These are phyloP conservation scores for Pseudopleuronectes americanus DNA, from an alignment of 2,797 vertebrate genomes.

Conservation along the genomic window DNA sequence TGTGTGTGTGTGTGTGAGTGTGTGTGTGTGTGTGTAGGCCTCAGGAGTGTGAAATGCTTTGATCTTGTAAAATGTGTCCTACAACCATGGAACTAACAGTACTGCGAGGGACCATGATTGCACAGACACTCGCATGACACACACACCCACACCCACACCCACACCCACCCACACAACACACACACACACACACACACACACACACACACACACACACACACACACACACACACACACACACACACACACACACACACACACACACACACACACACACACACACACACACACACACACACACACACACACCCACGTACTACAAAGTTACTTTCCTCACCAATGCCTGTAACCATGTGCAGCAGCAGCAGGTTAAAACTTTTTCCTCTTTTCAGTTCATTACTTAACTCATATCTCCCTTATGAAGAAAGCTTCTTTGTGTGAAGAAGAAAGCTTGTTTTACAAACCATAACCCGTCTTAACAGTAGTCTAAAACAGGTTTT, in stretches of 20 bases:
- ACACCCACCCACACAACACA: no score
- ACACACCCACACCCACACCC: conserved; percentile 14
- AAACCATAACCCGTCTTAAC: neutral
- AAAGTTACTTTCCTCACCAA: conserved; percentile 31
- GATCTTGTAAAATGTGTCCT: conserved; percentile 76
- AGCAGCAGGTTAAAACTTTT: conserved; percentile 43
- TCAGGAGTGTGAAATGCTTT: conserved; percentile 69
- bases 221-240: conserved; percentile 9
- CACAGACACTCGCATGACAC: conserved; percentile 13
- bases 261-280: conserved; percentile 8
- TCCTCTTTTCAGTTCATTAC: conserved; percentile 27
- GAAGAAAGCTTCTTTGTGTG: neutral
- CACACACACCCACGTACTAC: conserved; percentile 12
- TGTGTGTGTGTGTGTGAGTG: conserved; percentile 10
- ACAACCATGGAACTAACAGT: conserved; percentile 56
- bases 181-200: conserved; percentile 11
- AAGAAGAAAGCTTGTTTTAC: conserved; percentile 4
- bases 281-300: conserved; percentile 20
- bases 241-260: neutral
- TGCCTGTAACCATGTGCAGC: conserved; percentile 29
- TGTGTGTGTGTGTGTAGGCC: conserved; percentile 35
- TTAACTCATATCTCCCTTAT: conserved; percentile 15
- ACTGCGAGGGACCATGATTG: conserved; percentile 56
- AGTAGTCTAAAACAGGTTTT: no score
- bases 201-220: conserved; percentile 20